Evolutionary conservation across 1,140 invertebrate species (phyloP), one percentile per base, ranked within the genome.

Genomic region (Pissodes strobi): DNA sequence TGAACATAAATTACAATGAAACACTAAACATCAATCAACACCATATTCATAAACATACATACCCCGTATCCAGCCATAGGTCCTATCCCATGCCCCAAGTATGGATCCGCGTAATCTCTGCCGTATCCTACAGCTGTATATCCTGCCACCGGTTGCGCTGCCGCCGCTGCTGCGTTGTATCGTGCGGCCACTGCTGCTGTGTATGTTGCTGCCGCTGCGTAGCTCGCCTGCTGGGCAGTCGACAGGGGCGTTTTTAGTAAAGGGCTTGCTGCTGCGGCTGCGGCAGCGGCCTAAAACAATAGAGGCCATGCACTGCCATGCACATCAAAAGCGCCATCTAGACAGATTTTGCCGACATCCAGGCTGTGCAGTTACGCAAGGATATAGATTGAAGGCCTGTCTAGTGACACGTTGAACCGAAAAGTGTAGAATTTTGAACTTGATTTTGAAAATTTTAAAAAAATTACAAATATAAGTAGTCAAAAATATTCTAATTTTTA

Each of bases 11-110:
- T n/a, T n/a, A n/a, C n/a, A n/a, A n/a, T n/a, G n/a, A n/a, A 52
- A 8, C 25, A 34, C 12, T 34, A 30, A 52, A 3, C 15, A 52
- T 19, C 49, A 34, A 18, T 52, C 10, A 23, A 13, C 22, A 10
- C 5, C 8, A 27, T 8, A 1, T 2, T n/a, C 5, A 39, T 5
- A 8, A 10, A 15, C 2, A 45, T 60, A 63, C 67, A 89, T 88
- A 97, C 94, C 85, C 94, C 94, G 82, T 97, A 97, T 75, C 94
- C 94, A 63, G 95, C 89, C 68, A 97, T 91, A 70, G 95, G 95
- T 80, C 94, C 95, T 79, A 98, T 96, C 72, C 93, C 90, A 81
- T 97, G 94, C 77, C 93, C 93, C 75, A 97, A 83, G 82, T 97
- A 97, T 59, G 94, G 93, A 82, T 97, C 94, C 74, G 92, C 88